phyloP scores from a whole-genome alignment of 1,140 invertebrate species.

The Ephestia elutella region DNA sequence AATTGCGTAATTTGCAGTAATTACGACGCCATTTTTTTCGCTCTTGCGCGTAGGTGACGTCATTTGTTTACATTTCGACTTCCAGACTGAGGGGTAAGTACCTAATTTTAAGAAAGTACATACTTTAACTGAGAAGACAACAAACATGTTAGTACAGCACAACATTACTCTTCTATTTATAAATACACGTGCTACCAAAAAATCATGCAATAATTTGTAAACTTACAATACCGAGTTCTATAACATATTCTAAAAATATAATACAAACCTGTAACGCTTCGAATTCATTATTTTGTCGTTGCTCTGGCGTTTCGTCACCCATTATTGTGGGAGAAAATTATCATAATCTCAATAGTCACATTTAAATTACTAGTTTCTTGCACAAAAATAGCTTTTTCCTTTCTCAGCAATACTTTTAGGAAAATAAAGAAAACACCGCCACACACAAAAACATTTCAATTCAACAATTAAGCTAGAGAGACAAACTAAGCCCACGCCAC shows the following conservation, averaged over 20 bases:
- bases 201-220: neutral
- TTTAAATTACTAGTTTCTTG: neutral
- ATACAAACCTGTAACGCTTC: conserved; percentile 78
- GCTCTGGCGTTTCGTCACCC: conserved; percentile 75
- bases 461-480: no score
- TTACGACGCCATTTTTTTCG: no score
- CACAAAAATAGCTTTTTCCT: neutral
- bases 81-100: no score
- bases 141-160: no score
- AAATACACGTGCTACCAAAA: neutral
- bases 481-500: no score
- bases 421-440: neutral
- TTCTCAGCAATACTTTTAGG: neutral
- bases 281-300: conserved; percentile 82
- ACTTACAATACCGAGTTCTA: no score
- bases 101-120: no score
- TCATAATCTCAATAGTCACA: conserved; percentile 9
- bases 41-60: no score
- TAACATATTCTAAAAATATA: neutral
- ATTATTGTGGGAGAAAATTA: conserved; percentile 27
- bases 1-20: no score
- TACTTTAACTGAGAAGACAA: neutral
- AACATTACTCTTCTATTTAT: conserved; percentile 14
- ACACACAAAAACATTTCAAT: neutral
- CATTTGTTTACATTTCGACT: no score